Evolutionary conservation across 2,888 invertebrate species (phyloP), one percentile per base, ranked within the genome.

Genomic region (Tetragonula carbonaria): DNA sequence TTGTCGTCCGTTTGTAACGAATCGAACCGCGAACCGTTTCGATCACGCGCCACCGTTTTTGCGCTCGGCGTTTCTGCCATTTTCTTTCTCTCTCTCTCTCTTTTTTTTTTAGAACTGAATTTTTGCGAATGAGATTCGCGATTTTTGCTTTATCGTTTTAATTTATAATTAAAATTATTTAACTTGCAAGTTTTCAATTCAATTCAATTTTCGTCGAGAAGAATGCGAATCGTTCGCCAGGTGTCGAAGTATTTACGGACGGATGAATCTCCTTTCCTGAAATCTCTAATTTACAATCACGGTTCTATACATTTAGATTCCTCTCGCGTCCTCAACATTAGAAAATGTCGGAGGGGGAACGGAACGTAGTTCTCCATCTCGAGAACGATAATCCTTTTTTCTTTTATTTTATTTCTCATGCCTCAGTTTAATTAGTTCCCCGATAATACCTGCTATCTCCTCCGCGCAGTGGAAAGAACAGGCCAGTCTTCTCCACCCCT

Each of bases 321-420:
- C 57, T 62, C 16, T 59, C 59, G 14, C 38, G 16, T 33, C 6
- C 63, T 53, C 66, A 55, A 71, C 62, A 33, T 70, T 38, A 45
- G 50, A 21, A 74, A 55, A 50, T 59, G n/a, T 18, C 59, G 53
- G 28, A 28, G 28, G 28, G 50, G 45, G 38, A 50, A 45, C 28
- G 65, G 67, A 78, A 59, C 57, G 67, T n/a, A 38, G 6, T 6
- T 45, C 76, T 88, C 79, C 77, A 76, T 90, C 90, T 87, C 82
- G 88, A 90, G 90, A 91, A 91, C 92, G 91, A 92, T 92, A 92
- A 91, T 91, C 89, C 85, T 63, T 80, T 80, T 66, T 70, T 78
- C 91, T 90, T 93, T 92, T 91, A 92, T 93, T 93, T 93, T 91
- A 93, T 93, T 93, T 93, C 93, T 93, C 92, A 93, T 91, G 91